These are phyloP conservation scores for Ptychobarbus kaznakovi DNA, from an alignment of 2,797 vertebrate species.

Conservation along the genomic window DNA sequence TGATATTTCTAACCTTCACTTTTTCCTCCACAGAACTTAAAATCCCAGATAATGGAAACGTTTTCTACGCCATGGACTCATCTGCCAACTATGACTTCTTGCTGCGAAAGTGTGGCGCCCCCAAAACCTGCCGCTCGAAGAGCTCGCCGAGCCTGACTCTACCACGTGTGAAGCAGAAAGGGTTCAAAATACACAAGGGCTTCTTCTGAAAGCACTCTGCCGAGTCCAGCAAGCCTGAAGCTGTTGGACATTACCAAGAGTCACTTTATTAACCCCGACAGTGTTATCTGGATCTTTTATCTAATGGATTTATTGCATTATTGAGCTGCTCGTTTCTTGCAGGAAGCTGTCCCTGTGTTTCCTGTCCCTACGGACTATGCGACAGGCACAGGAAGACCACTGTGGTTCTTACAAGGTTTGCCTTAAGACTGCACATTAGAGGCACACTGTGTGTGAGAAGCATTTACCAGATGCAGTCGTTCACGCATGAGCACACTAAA, in stretches of 20 bases:
- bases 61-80: constrained; percentile 92
- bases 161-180: constrained; percentile 89
- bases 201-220: constrained; percentile 79
- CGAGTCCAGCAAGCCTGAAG: not conserved
- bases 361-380: constrained; percentile 1
- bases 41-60: constrained; percentile 88
- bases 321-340: constrained; percentile 27
- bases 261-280: constrained; percentile 38
- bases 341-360: constrained; percentile 10
- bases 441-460: constrained; percentile 25
- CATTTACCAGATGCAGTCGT: constrained; percentile 26
- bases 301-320: constrained; percentile 8
- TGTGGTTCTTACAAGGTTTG: constrained; percentile 32
- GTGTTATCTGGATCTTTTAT: constrained; percentile 32
- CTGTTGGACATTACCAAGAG: constrained; percentile 15
- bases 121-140: constrained; percentile 81
- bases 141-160: constrained; percentile 87
- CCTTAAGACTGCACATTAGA: constrained; percentile 43
- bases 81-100: constrained; percentile 88
- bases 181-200: constrained; percentile 88
- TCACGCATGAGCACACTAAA: constrained; percentile 42
- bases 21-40: constrained; percentile 78
- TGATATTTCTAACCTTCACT: not conserved
- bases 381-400: constrained; percentile 21
- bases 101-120: constrained; percentile 82